phyloP scores from a whole-genome alignment of 2,888 invertebrate genomes.

The Gymnosoma rotundatum region DNA sequence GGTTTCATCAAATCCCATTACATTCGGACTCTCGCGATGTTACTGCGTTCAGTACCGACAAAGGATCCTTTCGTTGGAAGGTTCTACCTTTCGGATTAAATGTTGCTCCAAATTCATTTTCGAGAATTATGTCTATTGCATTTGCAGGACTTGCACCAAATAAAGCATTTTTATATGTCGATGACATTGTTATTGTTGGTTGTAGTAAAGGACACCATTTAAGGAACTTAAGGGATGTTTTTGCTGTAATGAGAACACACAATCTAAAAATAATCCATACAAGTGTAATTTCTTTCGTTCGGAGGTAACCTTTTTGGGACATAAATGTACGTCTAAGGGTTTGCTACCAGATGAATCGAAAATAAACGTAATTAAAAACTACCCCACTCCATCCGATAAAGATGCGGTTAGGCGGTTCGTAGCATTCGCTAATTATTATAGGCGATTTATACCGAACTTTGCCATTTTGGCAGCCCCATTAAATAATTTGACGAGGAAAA shows the following conservation, averaged over 20 bases:
- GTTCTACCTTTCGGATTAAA: too few species aligned
- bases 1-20: too few species aligned
- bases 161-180: too few species aligned
- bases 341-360: neutral
- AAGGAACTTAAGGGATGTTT: neutral
- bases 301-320: neutral
- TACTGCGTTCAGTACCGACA: too few species aligned
- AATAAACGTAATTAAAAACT: neutral
- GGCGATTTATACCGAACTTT: constrained; percentile 18
- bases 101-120: too few species aligned
- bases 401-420: neutral
- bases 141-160: too few species aligned
- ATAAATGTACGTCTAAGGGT: neutral
- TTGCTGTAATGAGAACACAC: neutral
- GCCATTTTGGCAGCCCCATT: constrained; percentile 33
- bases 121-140: too few species aligned
- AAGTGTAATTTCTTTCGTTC: neutral
- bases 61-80: too few species aligned
- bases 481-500: neutral
- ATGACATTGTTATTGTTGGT: too few species aligned
- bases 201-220: neutral
- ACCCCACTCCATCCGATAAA: neutral
- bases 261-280: neutral
- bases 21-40: too few species aligned
- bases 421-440: neutral